Conservation (phyloP, 2,797 vertebrate genomes). For the Prunella strophiata region DNA sequence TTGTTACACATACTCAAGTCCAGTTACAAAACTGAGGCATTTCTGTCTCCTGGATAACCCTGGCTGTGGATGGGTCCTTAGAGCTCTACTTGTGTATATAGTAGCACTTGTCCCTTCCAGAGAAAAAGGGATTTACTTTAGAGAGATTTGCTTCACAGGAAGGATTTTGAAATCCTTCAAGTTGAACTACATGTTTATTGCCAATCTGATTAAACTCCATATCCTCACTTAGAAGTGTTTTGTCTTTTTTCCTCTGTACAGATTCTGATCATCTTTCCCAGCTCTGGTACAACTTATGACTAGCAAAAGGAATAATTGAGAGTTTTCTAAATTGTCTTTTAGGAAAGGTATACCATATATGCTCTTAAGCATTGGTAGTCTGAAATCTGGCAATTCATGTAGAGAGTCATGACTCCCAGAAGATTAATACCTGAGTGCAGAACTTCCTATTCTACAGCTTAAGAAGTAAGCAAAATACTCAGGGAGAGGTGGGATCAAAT, state of each 20-base stretch:
- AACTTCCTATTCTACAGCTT: constrained; percentile 59
- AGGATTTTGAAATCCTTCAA: background rate
- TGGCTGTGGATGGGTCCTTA: background rate
- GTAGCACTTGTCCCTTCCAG: background rate
- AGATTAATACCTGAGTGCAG: constrained; percentile 70
- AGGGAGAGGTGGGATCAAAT: constrained; percentile 3
- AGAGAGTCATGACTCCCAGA: constrained; percentile 2
- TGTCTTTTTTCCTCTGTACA: background rate
- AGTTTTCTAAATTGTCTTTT: constrained; percentile 53
- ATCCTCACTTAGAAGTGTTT: background rate
- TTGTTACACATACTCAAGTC: background rate
- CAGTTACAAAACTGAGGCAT: background rate
- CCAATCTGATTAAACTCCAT: background rate
- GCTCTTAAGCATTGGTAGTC: constrained; percentile 9
- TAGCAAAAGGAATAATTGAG: constrained; percentile 37
- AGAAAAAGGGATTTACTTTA: background rate
- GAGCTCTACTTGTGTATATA: background rate
- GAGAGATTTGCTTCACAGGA: constrained; percentile 6
- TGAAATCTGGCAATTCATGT: constrained; percentile 29
- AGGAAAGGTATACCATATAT: constrained; percentile 27
- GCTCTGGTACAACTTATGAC: constrained; percentile 26
- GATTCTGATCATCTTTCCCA: background rate
- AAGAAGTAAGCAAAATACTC: constrained; percentile 5
- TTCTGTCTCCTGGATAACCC: background rate
- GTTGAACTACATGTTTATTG: background rate